These are phyloP conservation scores for Lacerta viridis DNA, from an alignment of 2,797 vertebrate species.

Conservation along the genomic window DNA sequence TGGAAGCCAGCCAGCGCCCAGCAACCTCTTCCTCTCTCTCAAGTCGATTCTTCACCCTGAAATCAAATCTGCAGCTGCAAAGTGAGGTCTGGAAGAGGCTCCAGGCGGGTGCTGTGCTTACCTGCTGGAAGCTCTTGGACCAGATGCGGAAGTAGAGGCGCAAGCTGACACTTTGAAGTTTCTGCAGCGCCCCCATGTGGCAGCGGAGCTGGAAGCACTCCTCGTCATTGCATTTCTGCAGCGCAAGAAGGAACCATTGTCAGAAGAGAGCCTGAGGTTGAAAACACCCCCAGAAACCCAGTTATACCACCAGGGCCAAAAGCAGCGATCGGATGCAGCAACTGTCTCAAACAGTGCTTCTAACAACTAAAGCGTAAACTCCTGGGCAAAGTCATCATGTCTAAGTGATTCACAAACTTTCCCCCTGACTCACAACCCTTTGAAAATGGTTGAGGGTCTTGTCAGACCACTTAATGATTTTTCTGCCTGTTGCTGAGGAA, in stretches of 20 bases:
- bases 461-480: no score
- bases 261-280: background rate
- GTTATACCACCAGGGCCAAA: background rate
- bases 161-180: conserved; percentile 86
- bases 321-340: no score
- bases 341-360: no score
- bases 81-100: background rate
- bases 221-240: conserved; percentile 86
- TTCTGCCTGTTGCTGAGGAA: no score
- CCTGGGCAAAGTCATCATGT: no score
- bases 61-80: background rate
- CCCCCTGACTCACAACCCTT: no score
- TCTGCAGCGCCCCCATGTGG: conserved; percentile 86
- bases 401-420: no score
- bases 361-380: no score
- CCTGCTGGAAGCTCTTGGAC: conserved; percentile 89
- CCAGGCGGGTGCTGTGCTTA: conserved; percentile 67
- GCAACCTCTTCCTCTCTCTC: background rate
- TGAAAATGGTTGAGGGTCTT: no score
- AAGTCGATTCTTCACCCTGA: background rate
- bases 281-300: background rate
- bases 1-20: background rate
- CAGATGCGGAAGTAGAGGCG: conserved; percentile 88
- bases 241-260: background rate
- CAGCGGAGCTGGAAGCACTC: conserved; percentile 90